Evolutionary conservation across 2,797 vertebrate species (phyloP).

Genomic region (Rhinophrynus dorsalis): DNA sequence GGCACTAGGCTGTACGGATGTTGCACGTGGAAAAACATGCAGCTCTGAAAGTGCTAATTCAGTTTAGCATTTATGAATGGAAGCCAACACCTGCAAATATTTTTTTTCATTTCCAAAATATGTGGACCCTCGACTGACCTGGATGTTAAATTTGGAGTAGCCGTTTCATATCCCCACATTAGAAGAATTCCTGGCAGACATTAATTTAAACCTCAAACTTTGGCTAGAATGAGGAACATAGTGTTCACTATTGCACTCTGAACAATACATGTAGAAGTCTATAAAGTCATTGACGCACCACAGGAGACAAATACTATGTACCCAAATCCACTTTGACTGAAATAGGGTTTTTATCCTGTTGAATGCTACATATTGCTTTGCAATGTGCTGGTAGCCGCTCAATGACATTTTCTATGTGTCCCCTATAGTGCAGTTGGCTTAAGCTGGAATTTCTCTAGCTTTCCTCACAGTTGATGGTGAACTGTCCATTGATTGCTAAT

Average conservation of each 20-base stretch:
- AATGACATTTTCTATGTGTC: too few species aligned
- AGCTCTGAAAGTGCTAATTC: not conserved
- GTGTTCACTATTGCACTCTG: not conserved
- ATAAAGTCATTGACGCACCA: too few species aligned
- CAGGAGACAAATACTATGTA: too few species aligned
- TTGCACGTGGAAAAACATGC: not conserved
- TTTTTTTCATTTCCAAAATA: conserved; percentile 3
- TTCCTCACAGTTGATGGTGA: too few species aligned
- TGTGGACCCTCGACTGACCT: conserved; percentile 15
- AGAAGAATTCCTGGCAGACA: conserved; percentile 28
- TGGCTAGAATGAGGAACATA: not conserved
- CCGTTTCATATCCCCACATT: conserved; percentile 22
- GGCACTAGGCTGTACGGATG: conserved; percentile 6
- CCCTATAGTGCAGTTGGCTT: too few species aligned
- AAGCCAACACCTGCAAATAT: not conserved
- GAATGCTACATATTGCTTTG: too few species aligned
- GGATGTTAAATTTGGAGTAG: conserved; percentile 10
- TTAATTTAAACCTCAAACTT: conserved; percentile 9
- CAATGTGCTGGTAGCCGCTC: too few species aligned
- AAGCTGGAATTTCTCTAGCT: too few species aligned
- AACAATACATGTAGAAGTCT: not conserved
- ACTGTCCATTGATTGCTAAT: too few species aligned
- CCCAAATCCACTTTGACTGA: too few species aligned
- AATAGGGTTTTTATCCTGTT: too few species aligned
- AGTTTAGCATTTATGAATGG: conserved; percentile 19